phyloP scores from a whole-genome alignment of 2,797 vertebrate genomes.

The Scarus forsteni region DNA sequence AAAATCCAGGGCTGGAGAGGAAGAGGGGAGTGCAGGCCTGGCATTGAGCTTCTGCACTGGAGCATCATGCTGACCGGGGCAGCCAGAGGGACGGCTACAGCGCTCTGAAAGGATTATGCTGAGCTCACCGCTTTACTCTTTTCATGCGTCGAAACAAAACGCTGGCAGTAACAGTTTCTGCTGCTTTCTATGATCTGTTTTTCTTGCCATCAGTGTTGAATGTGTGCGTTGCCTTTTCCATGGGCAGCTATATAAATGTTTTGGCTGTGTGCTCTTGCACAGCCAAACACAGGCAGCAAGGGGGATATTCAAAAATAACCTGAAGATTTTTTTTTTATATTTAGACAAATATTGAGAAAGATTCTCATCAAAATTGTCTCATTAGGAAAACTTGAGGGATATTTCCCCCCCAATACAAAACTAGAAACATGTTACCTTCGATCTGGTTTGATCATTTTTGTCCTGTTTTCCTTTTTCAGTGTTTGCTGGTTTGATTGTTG shows the following conservation, averaged over 20 bases:
- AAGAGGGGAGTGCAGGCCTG: slow-evolving; percentile 67
- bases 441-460: neutral
- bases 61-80: slow-evolving; percentile 80
- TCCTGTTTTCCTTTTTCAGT: slow-evolving; percentile 10
- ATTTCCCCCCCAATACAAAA: neutral
- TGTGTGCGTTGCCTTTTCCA: slow-evolving; percentile 28
- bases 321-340: neutral
- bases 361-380: slow-evolving; percentile 6
- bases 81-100: slow-evolving; percentile 56
- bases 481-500: slow-evolving; percentile 55
- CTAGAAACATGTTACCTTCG: neutral
- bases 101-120: slow-evolving; percentile 85
- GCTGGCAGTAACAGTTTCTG: slow-evolving; percentile 82
- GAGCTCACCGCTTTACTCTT: slow-evolving; percentile 74
- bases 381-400: neutral
- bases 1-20: slow-evolving; percentile 82
- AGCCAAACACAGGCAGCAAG: no score
- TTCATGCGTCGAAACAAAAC: slow-evolving; percentile 77
- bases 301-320: neutral
- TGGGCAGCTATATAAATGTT: slow-evolving; percentile 1
- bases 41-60: slow-evolving; percentile 82
- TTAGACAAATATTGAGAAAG: neutral
- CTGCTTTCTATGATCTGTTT: slow-evolving; percentile 79
- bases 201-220: slow-evolving; percentile 57
- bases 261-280: neutral